Evolutionary conservation across 2,888 invertebrate species (phyloP).

Genomic region (Crepidodera aurea): DNA sequence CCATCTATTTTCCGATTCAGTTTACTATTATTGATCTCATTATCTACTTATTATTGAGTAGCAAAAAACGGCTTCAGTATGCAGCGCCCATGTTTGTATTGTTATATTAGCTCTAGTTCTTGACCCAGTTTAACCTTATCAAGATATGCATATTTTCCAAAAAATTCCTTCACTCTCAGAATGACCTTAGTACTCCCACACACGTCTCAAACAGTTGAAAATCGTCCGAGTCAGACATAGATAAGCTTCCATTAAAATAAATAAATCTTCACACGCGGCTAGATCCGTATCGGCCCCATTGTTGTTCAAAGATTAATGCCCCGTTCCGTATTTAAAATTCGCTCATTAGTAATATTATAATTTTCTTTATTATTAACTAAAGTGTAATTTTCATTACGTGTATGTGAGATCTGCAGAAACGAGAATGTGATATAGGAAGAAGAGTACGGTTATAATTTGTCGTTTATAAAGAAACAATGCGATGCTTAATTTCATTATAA

Average conservation of each 20-base stretch:
- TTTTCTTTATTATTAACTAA: slow-evolving; percentile 17
- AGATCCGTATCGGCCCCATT: slow-evolving; percentile 48
- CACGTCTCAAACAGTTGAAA: background rate
- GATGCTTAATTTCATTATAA: slow-evolving; percentile 10
- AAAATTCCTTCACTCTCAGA: too few relatives aligned
- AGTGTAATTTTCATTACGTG: slow-evolving; percentile 9
- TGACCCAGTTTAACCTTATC: too few relatives aligned
- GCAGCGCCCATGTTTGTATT: too few relatives aligned
- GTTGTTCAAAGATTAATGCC: slow-evolving; percentile 44
- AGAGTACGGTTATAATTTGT: slow-evolving; percentile 16
- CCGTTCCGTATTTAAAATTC: slow-evolving; percentile 19
- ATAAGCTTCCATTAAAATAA: slow-evolving; percentile 42
- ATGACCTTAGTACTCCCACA: background rate
- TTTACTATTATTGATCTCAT: too few relatives aligned
- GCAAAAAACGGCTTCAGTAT: too few relatives aligned
- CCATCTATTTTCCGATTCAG: too few relatives aligned
- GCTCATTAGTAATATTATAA: slow-evolving; percentile 19
- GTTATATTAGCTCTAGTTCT: too few relatives aligned
- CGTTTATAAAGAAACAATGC: slow-evolving; percentile 13
- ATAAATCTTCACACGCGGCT: slow-evolving; percentile 43
- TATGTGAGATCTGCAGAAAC: background rate
- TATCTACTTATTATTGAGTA: too few relatives aligned
- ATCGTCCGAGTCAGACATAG: slow-evolving; percentile 2
- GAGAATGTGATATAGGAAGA: slow-evolving; percentile 9
- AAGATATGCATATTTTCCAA: too few relatives aligned